phyloP scores from a whole-genome alignment of 2,797 vertebrate genomes.

The Anabas testudineus region DNA sequence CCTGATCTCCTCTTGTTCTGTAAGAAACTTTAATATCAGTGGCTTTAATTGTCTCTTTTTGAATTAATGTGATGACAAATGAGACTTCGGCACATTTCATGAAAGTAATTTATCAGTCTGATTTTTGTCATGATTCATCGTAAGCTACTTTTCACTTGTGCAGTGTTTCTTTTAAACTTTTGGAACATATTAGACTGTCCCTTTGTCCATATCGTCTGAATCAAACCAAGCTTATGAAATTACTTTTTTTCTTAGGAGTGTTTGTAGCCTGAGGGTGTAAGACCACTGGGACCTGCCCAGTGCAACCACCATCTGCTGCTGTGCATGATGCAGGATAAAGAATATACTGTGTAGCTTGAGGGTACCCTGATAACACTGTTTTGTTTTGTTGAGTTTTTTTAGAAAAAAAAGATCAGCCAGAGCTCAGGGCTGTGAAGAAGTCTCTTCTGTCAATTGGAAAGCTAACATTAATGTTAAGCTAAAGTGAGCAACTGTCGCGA shows the following conservation, averaged over 20 bases:
- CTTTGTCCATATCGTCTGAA: neutral
- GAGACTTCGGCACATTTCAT: neutral
- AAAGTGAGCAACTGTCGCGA: too few species aligned
- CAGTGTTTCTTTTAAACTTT: neutral
- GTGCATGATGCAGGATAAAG: neutral
- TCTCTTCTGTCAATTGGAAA: too few species aligned
- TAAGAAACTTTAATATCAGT: too few species aligned
- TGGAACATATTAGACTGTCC: neutral
- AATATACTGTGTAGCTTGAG: neutral
- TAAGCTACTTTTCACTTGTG: neutral
- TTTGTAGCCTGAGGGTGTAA: slow-evolving; percentile 15
- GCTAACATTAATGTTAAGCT: too few species aligned
- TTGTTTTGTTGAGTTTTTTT: neutral
- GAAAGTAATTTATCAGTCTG: neutral
- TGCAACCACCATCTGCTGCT: slow-evolving; percentile 23
- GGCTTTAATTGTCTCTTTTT: too few species aligned
- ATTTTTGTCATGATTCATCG: neutral
- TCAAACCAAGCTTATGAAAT: neutral
- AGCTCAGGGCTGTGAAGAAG: too few species aligned
- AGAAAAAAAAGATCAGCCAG: too few species aligned
- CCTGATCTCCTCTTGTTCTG: too few species aligned
- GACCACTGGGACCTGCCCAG: slow-evolving; percentile 9
- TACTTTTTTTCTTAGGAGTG: neutral
- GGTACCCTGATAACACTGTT: neutral
- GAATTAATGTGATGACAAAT: too few species aligned